phyloP scores from a whole-genome alignment of 2,113 vertebrate species.

The Hippotragus niger region DNA sequence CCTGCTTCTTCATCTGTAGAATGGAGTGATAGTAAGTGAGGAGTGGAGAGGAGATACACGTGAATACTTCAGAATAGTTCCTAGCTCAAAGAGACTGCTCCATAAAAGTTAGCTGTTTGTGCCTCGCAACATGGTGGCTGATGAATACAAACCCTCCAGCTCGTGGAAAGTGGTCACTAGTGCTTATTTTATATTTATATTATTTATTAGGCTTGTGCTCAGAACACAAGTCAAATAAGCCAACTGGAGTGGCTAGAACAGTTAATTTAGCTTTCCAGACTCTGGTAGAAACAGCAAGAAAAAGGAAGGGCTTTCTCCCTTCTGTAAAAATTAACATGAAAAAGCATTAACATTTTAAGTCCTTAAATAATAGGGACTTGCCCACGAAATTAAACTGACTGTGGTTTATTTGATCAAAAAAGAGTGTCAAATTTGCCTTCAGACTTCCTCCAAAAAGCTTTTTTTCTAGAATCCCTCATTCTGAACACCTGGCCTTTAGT shows the following conservation, averaged over 20 bases:
- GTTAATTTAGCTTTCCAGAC: background rate
- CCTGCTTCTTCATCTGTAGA: background rate
- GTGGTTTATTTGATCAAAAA: background rate
- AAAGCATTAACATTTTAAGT: background rate
- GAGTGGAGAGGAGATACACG: background rate
- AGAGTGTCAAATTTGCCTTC: background rate
- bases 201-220: background rate
- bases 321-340: background rate
- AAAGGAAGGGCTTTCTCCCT: background rate
- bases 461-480: background rate
- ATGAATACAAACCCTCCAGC: background rate
- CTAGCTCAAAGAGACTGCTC: background rate
- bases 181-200: background rate
- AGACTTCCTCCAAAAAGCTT: background rate
- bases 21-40: background rate
- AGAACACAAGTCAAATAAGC: background rate
- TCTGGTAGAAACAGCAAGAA: background rate
- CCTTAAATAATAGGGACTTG: background rate
- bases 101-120: background rate
- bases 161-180: background rate
- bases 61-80: background rate
- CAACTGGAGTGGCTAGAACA: background rate
- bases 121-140: background rate
- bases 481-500: background rate
- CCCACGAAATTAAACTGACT: background rate